Percentiles rank a stretch among this genome's conserved stretches.
These are phyloP conservation scores for Pseudoatta argentina DNA, from an alignment of 1,140 invertebrate species.

Conservation along the genomic window DNA sequence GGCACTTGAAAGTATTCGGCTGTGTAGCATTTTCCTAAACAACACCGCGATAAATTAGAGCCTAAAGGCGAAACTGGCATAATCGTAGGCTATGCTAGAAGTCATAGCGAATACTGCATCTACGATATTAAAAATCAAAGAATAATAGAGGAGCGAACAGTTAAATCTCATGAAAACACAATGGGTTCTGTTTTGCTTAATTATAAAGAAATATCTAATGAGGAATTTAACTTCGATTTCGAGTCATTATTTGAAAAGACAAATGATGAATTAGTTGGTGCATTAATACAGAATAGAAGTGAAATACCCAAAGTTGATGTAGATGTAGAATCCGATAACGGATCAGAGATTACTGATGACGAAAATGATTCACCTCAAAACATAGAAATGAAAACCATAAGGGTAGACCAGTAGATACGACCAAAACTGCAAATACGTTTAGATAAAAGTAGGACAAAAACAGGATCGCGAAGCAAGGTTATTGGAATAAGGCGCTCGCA, in stretches of 20 bases:
- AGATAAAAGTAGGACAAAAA: background rate
- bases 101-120: background rate
- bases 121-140: background rate
- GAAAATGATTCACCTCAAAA: background rate
- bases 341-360: background rate
- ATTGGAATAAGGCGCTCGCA: background rate
- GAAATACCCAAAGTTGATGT: background rate
- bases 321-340: background rate
- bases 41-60: slow-evolving; percentile 1
- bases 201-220: background rate
- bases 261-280: background rate
- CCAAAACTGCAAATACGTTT: background rate
- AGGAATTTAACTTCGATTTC: background rate
- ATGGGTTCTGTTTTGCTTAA: background rate
- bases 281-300: background rate
- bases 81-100: background rate
- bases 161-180: background rate
- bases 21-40: background rate
- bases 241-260: background rate
- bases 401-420: background rate
- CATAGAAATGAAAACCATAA: background rate
- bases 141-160: background rate
- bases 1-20: background rate
- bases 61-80: background rate
- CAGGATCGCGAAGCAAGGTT: background rate